A percentile compares a stretch with the other conserved stretches of the same genome.
Conservation (phyloP, 1,140 invertebrate genomes). For the Sesamia nonagrioides region DNA sequence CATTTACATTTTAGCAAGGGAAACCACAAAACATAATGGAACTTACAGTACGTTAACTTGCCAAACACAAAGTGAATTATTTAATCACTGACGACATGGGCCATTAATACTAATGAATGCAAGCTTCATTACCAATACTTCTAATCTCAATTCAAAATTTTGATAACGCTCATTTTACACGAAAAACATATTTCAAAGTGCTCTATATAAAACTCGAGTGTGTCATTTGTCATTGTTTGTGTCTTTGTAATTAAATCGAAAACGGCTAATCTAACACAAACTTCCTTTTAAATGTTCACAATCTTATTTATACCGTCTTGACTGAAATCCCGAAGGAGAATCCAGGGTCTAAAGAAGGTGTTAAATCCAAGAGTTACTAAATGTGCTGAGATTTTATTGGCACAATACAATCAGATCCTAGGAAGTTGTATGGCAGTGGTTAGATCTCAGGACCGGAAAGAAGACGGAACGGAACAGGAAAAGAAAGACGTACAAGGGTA, state of each 20-base stretch:
- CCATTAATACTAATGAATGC: conserved; percentile 27
- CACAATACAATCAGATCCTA: neutral
- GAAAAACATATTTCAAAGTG: neutral
- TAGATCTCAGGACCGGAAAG: neutral
- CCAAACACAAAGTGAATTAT: conserved; percentile 25
- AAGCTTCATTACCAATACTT: conserved; percentile 1
- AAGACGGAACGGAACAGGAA: neutral
- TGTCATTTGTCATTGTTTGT: no score
- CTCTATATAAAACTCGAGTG: no score
- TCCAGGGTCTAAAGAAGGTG: neutral
- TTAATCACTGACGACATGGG: conserved; percentile 7
- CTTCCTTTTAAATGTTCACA: neutral
- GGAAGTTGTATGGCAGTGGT: neutral
- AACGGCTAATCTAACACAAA: neutral
- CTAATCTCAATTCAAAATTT: neutral
- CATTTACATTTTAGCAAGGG: conserved; percentile 27
- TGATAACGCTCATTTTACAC: neutral
- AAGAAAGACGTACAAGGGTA: neutral
- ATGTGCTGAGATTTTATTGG: neutral
- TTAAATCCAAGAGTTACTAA: neutral
- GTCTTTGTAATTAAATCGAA: neutral
- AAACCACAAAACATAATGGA: conserved; percentile 9
- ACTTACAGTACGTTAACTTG: conserved; percentile 14
- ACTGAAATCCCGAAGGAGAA: neutral
- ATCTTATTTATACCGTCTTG: neutral